Base-by-base conservation (phyloP, 2,888 invertebrate species). In the Leptinotarsa tumamoca region DNA sequence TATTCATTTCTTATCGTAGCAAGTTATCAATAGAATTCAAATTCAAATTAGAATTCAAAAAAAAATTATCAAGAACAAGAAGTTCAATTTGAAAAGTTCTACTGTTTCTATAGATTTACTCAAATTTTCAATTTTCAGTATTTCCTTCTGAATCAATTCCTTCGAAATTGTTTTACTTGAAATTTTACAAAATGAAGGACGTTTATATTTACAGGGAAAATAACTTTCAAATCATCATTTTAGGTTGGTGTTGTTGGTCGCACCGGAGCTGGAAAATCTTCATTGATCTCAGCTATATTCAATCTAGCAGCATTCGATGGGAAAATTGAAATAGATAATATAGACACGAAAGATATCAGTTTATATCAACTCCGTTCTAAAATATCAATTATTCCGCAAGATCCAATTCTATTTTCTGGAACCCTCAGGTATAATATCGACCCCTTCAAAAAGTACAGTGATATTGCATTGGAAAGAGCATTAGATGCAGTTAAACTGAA, bases 251-350 rank as follows among this genome's bases (percentile, higher is more conserved):
- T 95, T 81, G 95, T 95, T 5, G 96, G 96, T 2, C 90, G 96
- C 72, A 96, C 96, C 0, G 96, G 96, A 1, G 96, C 96, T 2
- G 96, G 95, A 1, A 95, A 95, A 87, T 94, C 94, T 0, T 95
- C 95, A 0, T 88, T 95, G 17, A 94, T 95, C 77, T 92, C 94
- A 0, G 94, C 95, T 0, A 88, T 96, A 71, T 96, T 96, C 88
- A 91, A 95, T 4, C 89, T 96, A 75, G 92, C 94, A 0, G 92
- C 93, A 73, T 90, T 93, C 4, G 92, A 92, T 77, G 96, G 96
- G 4, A 89, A 89, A 56, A 91, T 96, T 43, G 87, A 90, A 51
- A 94, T 96, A 77, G 96, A 96, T 84, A 93, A 90, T 68, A 88
- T 95, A 4, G 90, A 92, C 79, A 91, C 91, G 1, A 86, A 90